Base-by-base conservation (phyloP, 2,888 invertebrate genomes). In the Artemia sinica region DNA sequence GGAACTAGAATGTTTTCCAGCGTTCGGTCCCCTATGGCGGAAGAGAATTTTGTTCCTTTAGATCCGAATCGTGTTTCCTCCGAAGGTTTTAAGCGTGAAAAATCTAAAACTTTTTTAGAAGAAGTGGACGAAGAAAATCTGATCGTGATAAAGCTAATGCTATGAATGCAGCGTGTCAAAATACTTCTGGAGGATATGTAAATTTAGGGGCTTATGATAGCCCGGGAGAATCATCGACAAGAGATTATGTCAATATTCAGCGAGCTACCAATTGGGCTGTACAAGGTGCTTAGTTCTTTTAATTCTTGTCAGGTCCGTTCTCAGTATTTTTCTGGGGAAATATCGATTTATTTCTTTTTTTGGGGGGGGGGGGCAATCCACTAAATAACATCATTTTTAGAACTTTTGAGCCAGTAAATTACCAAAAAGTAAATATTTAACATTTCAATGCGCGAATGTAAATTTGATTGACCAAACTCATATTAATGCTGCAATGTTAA, bases 21-120 rank as follows among this genome's bases (percentile, higher is more conserved):
- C 63, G 63, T 58, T 1, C 63, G 63, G 11, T 58, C 63, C 63
- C 63, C 63, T 9, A 58, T 58, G 63, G 63, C 63, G 8, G 14
- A 58, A 58, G 11, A 58, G 8, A 28, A 58, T 58, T 58, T 58
- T 58, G 14, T 58, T n/a, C 63, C 63, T 18, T 28, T 58, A 8
- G 63, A 58, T 58, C 63, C 63, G 63, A 28, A n/a, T 58, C n/a
- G 28, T n/a, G 63, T 58, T 9, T 58, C 63, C 14, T 58, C 63
- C 9, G 63, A 58, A 58, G 63, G 63, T 58, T 58, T 58, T 11
- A 58, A 58, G 63, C 63, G 63, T 9, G 63, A 58, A 58, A 58
- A 58, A 28, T 58, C 63, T 11, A 8, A 18, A 58, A 58, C 12
- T 58, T 58, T 58, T 58, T 58, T 28, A n/a, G 63, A 58, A n/a